Percentiles rank a stretch among this genome's conserved stretches.
These are phyloP conservation scores for Sphaeridia pumilis DNA, from an alignment of 2,888 invertebrate genomes.

Conservation along the genomic window DNA sequence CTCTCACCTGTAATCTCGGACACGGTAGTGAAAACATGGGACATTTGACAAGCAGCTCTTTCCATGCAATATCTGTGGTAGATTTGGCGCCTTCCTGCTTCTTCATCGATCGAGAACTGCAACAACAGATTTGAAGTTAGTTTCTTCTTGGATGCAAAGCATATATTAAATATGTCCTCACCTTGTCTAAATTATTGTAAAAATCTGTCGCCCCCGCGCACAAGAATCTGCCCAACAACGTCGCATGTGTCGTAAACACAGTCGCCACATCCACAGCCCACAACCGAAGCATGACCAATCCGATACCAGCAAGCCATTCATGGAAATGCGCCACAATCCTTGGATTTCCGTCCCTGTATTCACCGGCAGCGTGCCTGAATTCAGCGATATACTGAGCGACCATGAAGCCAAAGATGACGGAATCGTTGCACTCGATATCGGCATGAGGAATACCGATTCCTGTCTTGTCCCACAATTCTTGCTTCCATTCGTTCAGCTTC, in stretches of 20 bases:
- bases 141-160: no score
- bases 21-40: slow-evolving; percentile 94
- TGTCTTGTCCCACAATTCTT: slow-evolving; percentile 80
- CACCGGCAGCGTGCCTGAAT: slow-evolving; percentile 60
- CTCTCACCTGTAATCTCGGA: slow-evolving; percentile 84
- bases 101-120: slow-evolving; percentile 85
- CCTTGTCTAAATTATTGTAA: slow-evolving; percentile 89
- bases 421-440: slow-evolving; percentile 92
- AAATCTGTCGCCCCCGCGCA: slow-evolving; percentile 99
- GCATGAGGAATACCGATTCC: slow-evolving; percentile 87
- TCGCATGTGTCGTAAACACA: slow-evolving; percentile 98
- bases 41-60: slow-evolving; percentile 79
- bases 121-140: no score
- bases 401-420: slow-evolving; percentile 89
- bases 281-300: slow-evolving; percentile 73
- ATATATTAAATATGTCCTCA: slow-evolving; percentile 43
- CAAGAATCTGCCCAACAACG: slow-evolving; percentile 86
- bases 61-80: slow-evolving; percentile 98
- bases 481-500: slow-evolving; percentile 90
- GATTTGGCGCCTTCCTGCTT: slow-evolving; percentile 96
- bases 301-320: slow-evolving; percentile 97
- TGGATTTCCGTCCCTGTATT: slow-evolving; percentile 53
- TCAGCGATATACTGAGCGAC: slow-evolving; percentile 57
- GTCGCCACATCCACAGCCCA: slow-evolving; percentile 82
- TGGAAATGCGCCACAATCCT: slow-evolving; percentile 90